These are phyloP conservation scores for Apomyelois bistriatella DNA, from an alignment of 2,888 invertebrate species.

Conservation along the genomic window DNA sequence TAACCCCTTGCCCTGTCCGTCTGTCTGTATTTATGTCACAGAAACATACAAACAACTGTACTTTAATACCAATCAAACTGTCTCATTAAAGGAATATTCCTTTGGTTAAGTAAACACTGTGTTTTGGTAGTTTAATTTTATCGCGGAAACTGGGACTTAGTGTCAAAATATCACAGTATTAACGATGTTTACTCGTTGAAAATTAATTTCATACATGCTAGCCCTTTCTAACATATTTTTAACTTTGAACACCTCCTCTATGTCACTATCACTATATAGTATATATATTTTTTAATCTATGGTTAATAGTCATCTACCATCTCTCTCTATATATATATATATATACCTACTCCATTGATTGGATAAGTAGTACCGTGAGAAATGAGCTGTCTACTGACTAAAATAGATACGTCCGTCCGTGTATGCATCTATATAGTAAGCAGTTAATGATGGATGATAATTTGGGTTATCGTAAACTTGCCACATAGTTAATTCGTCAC, in stretches of 20 bases:
- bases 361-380: background rate
- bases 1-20: constrained; percentile 16
- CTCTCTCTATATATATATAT: background rate
- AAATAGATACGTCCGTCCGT: background rate
- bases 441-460: too few relatives aligned
- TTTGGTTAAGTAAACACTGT: background rate
- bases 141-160: background rate
- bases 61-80: background rate
- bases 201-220: too few relatives aligned
- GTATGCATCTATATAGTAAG: too few relatives aligned
- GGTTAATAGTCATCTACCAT: too few relatives aligned
- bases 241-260: too few relatives aligned
- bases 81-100: background rate
- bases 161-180: too few relatives aligned
- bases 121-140: background rate
- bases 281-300: too few relatives aligned
- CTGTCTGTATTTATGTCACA: constrained; percentile 1
- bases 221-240: too few relatives aligned
- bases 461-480: too few relatives aligned
- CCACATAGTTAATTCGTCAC: too few relatives aligned
- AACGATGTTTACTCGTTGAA: too few relatives aligned
- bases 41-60: background rate
- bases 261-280: too few relatives aligned
- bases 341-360: constrained; percentile 1
- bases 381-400: background rate